A percentile compares a stretch with the other conserved stretches of the same genome.
Evolutionary conservation across 2,888 invertebrate genomes (phyloP).

Genomic region (Nematopogon swammerdamellus): DNA sequence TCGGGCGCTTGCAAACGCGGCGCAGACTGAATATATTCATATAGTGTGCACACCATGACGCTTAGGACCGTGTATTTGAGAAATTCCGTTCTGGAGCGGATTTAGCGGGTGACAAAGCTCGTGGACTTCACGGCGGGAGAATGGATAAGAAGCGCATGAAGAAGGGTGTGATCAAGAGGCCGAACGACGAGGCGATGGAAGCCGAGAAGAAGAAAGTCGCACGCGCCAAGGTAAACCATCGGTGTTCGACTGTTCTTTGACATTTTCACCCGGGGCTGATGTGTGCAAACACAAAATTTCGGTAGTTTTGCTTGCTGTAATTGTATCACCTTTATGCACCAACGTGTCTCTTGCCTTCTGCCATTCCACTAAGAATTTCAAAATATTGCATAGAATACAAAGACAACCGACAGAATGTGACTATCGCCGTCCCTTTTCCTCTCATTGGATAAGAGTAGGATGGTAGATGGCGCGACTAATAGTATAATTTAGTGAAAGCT

Average conservation of each 20-base stretch:
- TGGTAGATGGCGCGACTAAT: no score
- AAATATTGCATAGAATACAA: no score
- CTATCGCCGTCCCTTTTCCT: no score
- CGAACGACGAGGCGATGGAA: slow-evolving; percentile 41
- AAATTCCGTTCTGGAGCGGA: background rate
- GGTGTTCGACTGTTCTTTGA: background rate
- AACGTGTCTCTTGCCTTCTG: no score
- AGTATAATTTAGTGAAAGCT: no score
- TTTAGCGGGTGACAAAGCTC: background rate
- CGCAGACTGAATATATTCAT: no score
- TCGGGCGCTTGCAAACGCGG: no score
- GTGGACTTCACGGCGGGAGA: slow-evolving; percentile 18
- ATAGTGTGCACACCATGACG: background rate
- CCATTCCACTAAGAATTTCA: no score
- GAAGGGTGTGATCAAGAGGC: slow-evolving; percentile 47
- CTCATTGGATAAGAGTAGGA: no score
- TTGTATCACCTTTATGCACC: no score
- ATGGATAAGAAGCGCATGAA: slow-evolving; percentile 55
- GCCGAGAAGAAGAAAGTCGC: slow-evolving; percentile 28
- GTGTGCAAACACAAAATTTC: background rate
- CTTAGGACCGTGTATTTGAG: background rate
- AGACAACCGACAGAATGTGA: background rate
- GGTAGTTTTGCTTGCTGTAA: no score
- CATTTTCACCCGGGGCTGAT: no score
- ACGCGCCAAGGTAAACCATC: slow-evolving; percentile 1